These are phyloP conservation scores for Luehdorfia chinensis DNA, from an alignment of 1,140 invertebrate genomes.

Conservation along the genomic window DNA sequence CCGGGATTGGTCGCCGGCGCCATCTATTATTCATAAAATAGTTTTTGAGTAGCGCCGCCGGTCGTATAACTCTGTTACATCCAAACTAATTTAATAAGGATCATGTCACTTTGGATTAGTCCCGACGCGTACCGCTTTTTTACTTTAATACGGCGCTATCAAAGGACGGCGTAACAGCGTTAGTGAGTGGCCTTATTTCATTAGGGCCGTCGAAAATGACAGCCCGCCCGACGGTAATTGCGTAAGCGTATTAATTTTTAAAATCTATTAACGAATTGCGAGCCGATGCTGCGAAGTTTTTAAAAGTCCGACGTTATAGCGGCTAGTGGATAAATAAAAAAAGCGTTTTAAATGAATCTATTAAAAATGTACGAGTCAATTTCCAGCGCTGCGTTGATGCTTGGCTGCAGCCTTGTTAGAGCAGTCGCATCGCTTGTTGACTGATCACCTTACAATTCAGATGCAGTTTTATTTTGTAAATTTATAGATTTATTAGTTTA, in stretches of 20 bases:
- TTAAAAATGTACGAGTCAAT: slow-evolving; percentile 58
- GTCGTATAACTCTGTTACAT: slow-evolving; percentile 65
- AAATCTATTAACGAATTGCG: slow-evolving; percentile 63
- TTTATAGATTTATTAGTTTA: no score
- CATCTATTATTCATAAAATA: slow-evolving; percentile 77
- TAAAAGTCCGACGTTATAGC: slow-evolving; percentile 40
- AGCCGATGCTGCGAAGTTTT: slow-evolving; percentile 30
- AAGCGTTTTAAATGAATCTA: slow-evolving; percentile 60
- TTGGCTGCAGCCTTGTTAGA: slow-evolving; percentile 27
- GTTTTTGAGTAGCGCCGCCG: slow-evolving; percentile 73
- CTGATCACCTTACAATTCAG: slow-evolving; percentile 1
- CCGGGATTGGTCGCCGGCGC: slow-evolving; percentile 68
- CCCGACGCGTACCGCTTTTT: slow-evolving; percentile 46
- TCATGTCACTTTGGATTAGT: slow-evolving; percentile 75
- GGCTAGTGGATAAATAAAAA: slow-evolving; percentile 51
- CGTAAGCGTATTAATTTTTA: slow-evolving; percentile 63
- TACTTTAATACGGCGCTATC: slow-evolving; percentile 47
- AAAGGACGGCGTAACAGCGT: slow-evolving; percentile 51
- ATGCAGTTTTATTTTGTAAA: no score
- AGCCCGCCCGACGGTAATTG: slow-evolving; percentile 40
- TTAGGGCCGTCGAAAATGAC: slow-evolving; percentile 43
- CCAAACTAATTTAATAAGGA: slow-evolving; percentile 67
- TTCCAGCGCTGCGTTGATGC: slow-evolving; percentile 32
- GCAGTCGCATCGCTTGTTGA: slow-evolving; percentile 24
- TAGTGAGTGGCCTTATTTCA: slow-evolving; percentile 43